These are phyloP conservation scores for Pseudochirops cupreus DNA, from an alignment of 2,797 vertebrate genomes.

Conservation along the genomic window DNA sequence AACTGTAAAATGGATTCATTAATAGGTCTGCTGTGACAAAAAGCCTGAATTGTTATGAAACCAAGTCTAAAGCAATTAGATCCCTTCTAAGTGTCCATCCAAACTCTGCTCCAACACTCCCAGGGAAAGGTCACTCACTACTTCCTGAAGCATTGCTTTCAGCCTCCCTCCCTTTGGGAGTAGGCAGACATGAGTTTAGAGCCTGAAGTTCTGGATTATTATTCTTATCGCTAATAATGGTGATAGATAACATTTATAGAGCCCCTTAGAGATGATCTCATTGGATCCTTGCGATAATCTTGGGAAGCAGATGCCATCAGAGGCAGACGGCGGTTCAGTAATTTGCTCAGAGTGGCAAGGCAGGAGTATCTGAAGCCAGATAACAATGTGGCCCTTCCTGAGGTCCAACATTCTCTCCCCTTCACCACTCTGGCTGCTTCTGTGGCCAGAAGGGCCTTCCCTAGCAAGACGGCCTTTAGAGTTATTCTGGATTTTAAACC, in stretches of 20 bases:
- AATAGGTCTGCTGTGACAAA: neutral
- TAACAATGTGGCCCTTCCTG: no score
- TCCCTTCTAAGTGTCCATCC: neutral
- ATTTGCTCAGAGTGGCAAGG: no score
- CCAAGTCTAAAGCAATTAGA: neutral
- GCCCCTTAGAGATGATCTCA: neutral
- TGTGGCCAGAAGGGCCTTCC: neutral
- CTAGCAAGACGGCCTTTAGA: rapidly evolving
- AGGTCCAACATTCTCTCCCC: neutral
- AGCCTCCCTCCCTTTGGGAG: neutral
- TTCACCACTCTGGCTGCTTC: neutral
- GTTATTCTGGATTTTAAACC: no score
- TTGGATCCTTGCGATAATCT: neutral
- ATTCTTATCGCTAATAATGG: neutral
- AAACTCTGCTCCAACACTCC: neutral
- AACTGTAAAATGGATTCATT: neutral
- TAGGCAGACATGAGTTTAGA: neutral
- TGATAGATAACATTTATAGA: neutral
- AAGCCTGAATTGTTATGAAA: neutral
- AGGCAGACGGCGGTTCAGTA: neutral
- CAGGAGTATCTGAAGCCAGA: no score
- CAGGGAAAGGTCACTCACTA: neutral
- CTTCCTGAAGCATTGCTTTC: neutral
- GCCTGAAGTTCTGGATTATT: neutral
- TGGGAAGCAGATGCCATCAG: neutral